phyloP scores from a whole-genome alignment of 2,797 vertebrate species.

The Rhinophrynus dorsalis region DNA sequence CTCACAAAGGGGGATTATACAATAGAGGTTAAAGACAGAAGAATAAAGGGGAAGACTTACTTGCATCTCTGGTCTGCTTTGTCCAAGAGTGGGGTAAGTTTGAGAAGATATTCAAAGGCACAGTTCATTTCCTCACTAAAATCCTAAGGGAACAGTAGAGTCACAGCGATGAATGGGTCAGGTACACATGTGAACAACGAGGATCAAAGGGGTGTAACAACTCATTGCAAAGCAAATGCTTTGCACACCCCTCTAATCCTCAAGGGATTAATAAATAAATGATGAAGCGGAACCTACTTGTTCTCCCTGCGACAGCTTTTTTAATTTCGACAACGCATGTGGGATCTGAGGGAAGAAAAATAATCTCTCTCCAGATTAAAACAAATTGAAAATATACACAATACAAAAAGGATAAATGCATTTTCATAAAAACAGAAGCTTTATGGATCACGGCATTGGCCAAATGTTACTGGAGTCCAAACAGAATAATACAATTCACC shows the following conservation, averaged over 20 bases:
- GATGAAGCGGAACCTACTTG: conserved; percentile 74
- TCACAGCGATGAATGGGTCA: background rate
- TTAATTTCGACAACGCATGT: conserved; percentile 90
- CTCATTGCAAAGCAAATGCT: no score
- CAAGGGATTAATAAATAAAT: no score
- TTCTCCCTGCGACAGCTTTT: conserved; percentile 89
- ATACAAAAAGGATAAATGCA: background rate
- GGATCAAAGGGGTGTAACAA: no score
- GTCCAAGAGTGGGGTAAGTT: conserved; percentile 91
- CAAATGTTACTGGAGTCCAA: no score
- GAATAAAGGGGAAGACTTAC: conserved; percentile 65
- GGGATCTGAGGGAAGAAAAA: conserved; percentile 76
- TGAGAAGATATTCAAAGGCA: conserved; percentile 90
- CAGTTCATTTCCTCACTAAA: conserved; percentile 91
- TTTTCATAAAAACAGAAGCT: no score
- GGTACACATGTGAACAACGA: background rate
- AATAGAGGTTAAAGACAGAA: no score
- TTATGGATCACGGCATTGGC: no score
- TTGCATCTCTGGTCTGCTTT: conserved; percentile 98
- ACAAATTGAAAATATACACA: background rate
- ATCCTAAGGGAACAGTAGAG: conserved; percentile 69
- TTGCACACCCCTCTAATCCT: no score
- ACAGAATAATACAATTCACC: no score
- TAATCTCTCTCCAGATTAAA: no score
- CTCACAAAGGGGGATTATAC: no score